phyloP scores from a whole-genome alignment of 2,113 vertebrate species.

The Carassius carassius region DNA sequence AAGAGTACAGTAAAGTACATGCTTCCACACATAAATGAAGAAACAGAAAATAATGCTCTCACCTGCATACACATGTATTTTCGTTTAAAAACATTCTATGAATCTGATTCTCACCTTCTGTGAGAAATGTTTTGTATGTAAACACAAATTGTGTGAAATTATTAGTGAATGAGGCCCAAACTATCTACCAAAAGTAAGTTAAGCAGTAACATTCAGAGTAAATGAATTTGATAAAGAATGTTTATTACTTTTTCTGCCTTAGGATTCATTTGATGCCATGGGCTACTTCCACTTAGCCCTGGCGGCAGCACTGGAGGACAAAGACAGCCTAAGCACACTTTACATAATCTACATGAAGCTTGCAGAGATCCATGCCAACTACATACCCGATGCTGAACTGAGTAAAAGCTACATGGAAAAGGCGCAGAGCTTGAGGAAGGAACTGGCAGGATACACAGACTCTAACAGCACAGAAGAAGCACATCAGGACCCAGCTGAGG shows the following conservation, averaged over 20 bases:
- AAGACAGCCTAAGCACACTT: conserved; percentile 75
- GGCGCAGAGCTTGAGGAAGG: conserved; percentile 69
- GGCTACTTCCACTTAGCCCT: conserved; percentile 91
- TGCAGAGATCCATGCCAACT: conserved; percentile 75
- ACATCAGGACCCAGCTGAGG: conserved; percentile 7
- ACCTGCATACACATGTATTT: not conserved
- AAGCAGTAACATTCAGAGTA: not conserved
- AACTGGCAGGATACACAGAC: conserved; percentile 62
- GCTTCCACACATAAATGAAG: not conserved
- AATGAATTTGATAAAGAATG: not conserved
- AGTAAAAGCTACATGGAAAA: conserved; percentile 71
- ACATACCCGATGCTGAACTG: conserved; percentile 67
- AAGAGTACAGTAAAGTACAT: not conserved
- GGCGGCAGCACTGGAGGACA: conserved; percentile 83
- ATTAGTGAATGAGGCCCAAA: not conserved
- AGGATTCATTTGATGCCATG: conserved; percentile 90
- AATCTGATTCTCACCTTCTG: too few relatives aligned
- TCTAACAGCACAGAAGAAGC: conserved; percentile 2
- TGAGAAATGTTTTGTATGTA: not conserved
- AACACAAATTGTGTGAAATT: not conserved
- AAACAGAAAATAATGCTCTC: not conserved
- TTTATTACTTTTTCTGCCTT: conserved; percentile 4
- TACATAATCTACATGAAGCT: conserved; percentile 80
- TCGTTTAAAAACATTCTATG: not conserved
- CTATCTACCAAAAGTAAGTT: not conserved